Conservation (phyloP, 1,140 invertebrate species). For the Papilio xuthus region DNA sequence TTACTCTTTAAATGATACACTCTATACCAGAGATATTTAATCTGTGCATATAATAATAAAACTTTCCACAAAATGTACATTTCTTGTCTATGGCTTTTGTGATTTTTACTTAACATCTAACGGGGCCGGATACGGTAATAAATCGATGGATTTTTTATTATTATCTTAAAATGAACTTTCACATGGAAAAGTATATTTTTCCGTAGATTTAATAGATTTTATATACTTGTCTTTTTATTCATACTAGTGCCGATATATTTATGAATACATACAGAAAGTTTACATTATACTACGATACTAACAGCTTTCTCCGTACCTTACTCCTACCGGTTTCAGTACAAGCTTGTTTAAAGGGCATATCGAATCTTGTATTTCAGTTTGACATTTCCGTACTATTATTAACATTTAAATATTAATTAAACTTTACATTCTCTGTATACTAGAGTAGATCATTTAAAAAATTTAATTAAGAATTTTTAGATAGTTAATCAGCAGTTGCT, state of each 20-base stretch:
- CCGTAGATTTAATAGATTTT: no score
- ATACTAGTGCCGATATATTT: background rate
- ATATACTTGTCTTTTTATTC: no score
- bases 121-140: no score
- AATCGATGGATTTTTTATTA: no score
- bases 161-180: no score
- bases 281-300: background rate
- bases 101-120: no score
- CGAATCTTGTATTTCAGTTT: background rate
- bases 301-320: constrained; percentile 4
- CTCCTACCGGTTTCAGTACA: background rate
- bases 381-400: background rate
- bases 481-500: background rate
- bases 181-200: no score
- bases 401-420: background rate
- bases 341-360: background rate
- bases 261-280: background rate
- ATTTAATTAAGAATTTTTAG: background rate
- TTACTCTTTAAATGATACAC: background rate
- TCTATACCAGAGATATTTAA: no score
- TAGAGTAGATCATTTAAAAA: background rate
- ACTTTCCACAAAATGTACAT: background rate
- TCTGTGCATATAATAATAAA: background rate
- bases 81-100: background rate
- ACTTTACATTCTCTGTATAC: no score